Evolutionary conservation across 2,113 vertebrate genomes (phyloP).

Genomic region (Megaleporinus macrocephalus): DNA sequence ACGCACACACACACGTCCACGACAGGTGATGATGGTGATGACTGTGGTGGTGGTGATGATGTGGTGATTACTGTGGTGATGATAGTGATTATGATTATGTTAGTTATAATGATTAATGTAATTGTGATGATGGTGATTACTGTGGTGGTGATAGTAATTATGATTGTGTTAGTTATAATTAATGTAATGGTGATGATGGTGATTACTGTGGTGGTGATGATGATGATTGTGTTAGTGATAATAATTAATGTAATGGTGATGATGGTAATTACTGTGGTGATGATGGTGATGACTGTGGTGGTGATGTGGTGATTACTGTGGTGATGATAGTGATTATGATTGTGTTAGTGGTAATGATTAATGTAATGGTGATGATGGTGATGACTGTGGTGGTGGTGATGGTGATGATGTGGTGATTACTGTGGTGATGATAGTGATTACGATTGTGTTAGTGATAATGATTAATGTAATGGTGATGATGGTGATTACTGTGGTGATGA

Average conservation of each 20-base stretch:
- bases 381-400: not conserved
- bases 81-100: not conserved
- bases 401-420: not conserved
- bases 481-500: not conserved
- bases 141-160: not conserved
- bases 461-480: not conserved
- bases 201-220: not conserved
- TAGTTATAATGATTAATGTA: not conserved
- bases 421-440: not conserved
- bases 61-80: not conserved
- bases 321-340: too few relatives aligned
- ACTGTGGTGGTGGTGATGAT: not conserved
- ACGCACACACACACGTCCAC: not conserved
- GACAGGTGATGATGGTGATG: not conserved
- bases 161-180: not conserved
- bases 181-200: not conserved
- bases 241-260: not conserved
- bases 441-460: not conserved
- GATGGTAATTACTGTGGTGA: not conserved
- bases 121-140: not conserved
- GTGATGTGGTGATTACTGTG: not conserved
- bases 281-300: not conserved
- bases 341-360: not conserved
- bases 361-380: not conserved
- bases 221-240: not conserved